Percentiles rank a stretch among this genome's conserved stretches.
Evolutionary conservation across 2,113 vertebrate species (phyloP).

Genomic region (Nannobrachium achirus): DNA sequence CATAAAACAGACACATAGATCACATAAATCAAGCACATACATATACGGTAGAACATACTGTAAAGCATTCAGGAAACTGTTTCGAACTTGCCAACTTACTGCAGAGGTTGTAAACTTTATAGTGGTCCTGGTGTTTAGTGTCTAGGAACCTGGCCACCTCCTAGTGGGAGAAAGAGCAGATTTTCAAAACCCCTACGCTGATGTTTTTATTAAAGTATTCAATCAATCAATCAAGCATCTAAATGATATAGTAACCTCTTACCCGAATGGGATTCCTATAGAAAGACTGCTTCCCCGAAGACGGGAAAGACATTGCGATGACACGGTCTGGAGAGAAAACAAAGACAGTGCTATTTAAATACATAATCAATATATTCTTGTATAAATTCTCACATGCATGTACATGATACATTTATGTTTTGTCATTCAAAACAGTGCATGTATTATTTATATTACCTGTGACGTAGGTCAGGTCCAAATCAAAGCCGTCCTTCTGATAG

Average conservation of each 20-base stretch:
- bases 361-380: too few species aligned
- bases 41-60: too few species aligned
- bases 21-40: too few species aligned
- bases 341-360: too few species aligned
- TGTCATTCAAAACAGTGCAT: not conserved
- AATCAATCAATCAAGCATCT: too few species aligned
- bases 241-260: slow-evolving; percentile 55
- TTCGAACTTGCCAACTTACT: slow-evolving; percentile 81
- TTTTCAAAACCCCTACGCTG: not conserved
- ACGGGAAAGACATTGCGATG: slow-evolving; percentile 98
- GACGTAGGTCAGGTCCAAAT: slow-evolving; percentile 95
- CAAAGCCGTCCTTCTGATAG: slow-evolving; percentile 94
- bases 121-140: slow-evolving; percentile 89
- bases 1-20: too few species aligned
- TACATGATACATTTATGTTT: too few species aligned
- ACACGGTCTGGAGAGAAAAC: slow-evolving; percentile 83
- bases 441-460: slow-evolving; percentile 81
- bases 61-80: not conserved
- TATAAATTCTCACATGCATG: too few species aligned
- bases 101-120: slow-evolving; percentile 96
- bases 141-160: slow-evolving; percentile 93
- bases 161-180: slow-evolving; percentile 69
- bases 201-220: not conserved
- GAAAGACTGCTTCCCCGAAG: slow-evolving; percentile 92
- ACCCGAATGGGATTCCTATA: slow-evolving; percentile 95